phyloP scores from a whole-genome alignment of 2,113 vertebrate species.

The Entelurus aequoreus region DNA sequence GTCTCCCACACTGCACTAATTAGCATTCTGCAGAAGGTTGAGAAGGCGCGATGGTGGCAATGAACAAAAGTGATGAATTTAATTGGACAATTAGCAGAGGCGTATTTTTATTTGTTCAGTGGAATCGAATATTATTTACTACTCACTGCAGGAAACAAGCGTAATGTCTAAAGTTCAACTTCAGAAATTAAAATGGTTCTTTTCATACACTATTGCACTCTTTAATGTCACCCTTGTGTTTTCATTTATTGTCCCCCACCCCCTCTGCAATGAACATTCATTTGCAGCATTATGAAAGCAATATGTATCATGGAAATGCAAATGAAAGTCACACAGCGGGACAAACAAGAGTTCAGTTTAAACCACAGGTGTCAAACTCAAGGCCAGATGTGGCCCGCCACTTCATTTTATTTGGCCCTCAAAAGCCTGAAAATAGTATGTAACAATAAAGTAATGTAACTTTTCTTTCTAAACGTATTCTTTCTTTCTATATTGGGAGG shows the following conservation, averaged over 20 bases:
- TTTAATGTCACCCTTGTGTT: too few relatives aligned
- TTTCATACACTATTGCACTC: too few relatives aligned
- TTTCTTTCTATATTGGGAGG: too few relatives aligned
- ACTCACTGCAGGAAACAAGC: neutral
- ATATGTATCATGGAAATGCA: neutral
- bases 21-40: conserved; percentile 48
- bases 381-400: too few relatives aligned
- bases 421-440: too few relatives aligned
- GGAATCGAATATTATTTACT: conserved; percentile 12
- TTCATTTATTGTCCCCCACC: neutral
- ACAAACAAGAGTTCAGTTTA: neutral
- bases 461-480: too few relatives aligned
- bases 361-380: too few relatives aligned
- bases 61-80: conserved; percentile 9
- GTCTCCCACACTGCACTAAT: conserved; percentile 54
- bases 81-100: conserved; percentile 26
- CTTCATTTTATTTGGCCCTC: too few relatives aligned
- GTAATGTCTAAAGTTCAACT: neutral
- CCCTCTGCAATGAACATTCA: conserved; percentile 5
- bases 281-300: conserved; percentile 1
- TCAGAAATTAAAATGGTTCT: too few relatives aligned
- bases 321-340: conserved; percentile 19
- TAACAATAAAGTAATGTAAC: too few relatives aligned
- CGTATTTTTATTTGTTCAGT: conserved; percentile 25
- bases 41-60: conserved; percentile 22